Conservation (phyloP, 2,797 vertebrate species). For the Crenuchus spilurus region DNA sequence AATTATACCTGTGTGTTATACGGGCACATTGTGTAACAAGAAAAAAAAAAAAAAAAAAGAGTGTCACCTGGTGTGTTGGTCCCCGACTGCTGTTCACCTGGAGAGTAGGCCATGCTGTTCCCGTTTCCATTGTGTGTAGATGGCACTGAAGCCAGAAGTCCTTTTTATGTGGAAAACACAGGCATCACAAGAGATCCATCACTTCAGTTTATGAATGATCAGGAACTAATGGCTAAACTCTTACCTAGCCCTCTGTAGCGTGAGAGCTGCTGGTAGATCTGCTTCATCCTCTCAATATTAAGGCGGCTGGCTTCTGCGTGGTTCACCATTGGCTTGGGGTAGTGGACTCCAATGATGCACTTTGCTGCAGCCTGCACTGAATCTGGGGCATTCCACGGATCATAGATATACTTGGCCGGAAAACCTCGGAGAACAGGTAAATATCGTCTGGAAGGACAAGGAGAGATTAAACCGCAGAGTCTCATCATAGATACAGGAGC, state of each 20-base stretch:
- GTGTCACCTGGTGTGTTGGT: slow-evolving; percentile 61
- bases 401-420: slow-evolving; percentile 67
- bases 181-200: background rate
- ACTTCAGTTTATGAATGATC: no score
- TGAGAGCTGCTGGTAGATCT: slow-evolving; percentile 66
- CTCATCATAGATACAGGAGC: slow-evolving; percentile 51
- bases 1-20: no score
- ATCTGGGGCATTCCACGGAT: slow-evolving; percentile 64
- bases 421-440: slow-evolving; percentile 64
- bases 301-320: slow-evolving; percentile 65
- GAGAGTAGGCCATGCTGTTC: slow-evolving; percentile 75
- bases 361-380: slow-evolving; percentile 60
- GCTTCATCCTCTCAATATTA: slow-evolving; percentile 67
- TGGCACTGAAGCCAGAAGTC: slow-evolving; percentile 77
- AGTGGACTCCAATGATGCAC: slow-evolving; percentile 63
- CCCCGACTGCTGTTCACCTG: slow-evolving; percentile 75
- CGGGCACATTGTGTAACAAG: no score
- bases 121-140: slow-evolving; percentile 75
- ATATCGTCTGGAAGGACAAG: slow-evolving; percentile 63
- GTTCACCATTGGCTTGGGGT: slow-evolving; percentile 66
- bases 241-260: slow-evolving; percentile 63
- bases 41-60: background rate
- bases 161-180: slow-evolving; percentile 54
- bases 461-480: slow-evolving; percentile 58
- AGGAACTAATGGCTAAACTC: slow-evolving; percentile 1